These are phyloP conservation scores for Addax nasomaculatus DNA, from an alignment of 2,113 vertebrate species.

Conservation along the genomic window DNA sequence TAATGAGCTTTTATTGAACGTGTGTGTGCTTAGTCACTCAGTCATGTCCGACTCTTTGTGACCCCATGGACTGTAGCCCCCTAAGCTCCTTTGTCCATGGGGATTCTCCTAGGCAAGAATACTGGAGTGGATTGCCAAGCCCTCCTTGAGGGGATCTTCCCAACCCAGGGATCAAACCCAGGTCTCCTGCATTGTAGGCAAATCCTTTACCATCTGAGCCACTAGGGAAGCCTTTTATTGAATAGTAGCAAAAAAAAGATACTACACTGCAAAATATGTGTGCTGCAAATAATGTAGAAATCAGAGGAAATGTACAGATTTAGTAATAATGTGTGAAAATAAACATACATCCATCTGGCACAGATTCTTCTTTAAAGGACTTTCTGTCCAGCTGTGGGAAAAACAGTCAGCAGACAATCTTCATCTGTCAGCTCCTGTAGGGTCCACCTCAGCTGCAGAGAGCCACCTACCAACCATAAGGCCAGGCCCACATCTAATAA, in stretches of 20 bases:
- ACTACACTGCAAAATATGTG: not conserved
- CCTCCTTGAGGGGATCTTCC: not conserved
- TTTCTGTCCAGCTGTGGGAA: not conserved
- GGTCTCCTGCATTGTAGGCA: not conserved
- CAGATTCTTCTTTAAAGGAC: not conserved
- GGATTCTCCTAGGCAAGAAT: not conserved
- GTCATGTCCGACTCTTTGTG: fast-evolving
- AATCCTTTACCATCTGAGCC: not conserved
- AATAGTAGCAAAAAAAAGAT: not conserved
- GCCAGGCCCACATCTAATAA: not conserved
- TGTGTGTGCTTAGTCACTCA: not conserved
- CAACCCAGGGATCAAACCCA: not conserved
- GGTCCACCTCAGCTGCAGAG: not conserved
- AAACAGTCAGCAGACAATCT: not conserved
- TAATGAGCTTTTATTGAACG: not conserved
- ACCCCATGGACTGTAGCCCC: not conserved
- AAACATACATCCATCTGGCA: not conserved
- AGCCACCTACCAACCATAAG: not conserved
- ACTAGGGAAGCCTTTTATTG: not conserved
- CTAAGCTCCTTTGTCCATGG: not conserved
- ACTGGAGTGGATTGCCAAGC: not conserved
- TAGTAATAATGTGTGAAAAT: not conserved
- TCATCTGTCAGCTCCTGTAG: not conserved
- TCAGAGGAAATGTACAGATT: not conserved
- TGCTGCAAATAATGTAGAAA: not conserved